Evolutionary conservation across 2,113 vertebrate genomes (phyloP).

Genomic region (Silurus asotus): DNA sequence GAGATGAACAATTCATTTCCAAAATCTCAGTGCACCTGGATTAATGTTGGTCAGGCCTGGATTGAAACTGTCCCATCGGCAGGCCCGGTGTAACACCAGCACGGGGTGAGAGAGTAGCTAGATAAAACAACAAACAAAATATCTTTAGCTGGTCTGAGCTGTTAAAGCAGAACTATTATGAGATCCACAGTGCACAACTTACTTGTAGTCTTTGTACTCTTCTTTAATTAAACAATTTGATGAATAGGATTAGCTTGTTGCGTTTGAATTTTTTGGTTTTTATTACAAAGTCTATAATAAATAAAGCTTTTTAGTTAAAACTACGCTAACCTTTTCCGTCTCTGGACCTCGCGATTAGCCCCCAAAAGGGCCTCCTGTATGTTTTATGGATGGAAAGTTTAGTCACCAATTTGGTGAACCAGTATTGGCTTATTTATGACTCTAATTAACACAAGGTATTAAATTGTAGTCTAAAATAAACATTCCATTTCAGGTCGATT

Average conservation of each 20-base stretch:
- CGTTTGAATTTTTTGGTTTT: neutral
- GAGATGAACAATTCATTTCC: too few species aligned
- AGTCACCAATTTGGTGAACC: neutral
- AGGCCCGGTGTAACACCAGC: neutral
- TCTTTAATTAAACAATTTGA: neutral
- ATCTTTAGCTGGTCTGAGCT: neutral
- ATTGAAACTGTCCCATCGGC: neutral
- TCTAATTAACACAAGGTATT: slow-evolving; percentile 12
- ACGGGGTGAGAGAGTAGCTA: neutral
- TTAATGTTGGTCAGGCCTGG: neutral
- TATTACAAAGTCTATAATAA: neutral
- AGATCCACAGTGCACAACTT: neutral
- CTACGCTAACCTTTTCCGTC: neutral
- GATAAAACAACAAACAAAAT: neutral
- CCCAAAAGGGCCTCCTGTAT: neutral
- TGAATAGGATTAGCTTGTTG: neutral
- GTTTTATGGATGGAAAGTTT: slow-evolving; percentile 24
- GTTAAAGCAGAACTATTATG: neutral
- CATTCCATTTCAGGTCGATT: slow-evolving; percentile 4
- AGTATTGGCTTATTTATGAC: slow-evolving; percentile 6
- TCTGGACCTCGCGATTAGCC: neutral
- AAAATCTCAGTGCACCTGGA: too few species aligned
- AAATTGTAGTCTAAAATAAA: slow-evolving; percentile 17
- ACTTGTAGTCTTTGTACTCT: neutral
- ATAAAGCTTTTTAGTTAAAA: neutral